A percentile compares a stretch with the other conserved stretches of the same genome.
Conservation (phyloP, 2,797 vertebrate genomes). For the Miichthys miiuy region DNA sequence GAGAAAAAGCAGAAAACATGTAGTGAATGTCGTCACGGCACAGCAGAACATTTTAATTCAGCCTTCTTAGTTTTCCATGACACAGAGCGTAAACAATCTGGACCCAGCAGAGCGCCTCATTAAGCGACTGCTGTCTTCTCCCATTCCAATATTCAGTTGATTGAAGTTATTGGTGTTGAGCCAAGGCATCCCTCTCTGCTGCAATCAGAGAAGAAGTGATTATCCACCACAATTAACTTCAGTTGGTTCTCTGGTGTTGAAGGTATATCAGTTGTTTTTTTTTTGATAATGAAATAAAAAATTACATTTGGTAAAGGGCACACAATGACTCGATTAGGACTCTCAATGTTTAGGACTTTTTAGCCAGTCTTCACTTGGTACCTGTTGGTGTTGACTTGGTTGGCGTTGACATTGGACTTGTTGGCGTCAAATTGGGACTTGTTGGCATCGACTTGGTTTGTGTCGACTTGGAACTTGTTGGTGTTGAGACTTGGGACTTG, state of each 20-base stretch:
- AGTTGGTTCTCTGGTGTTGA: not conserved
- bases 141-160: slow-evolving; percentile 23
- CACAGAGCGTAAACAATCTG: slow-evolving; percentile 59
- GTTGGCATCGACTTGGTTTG: not conserved
- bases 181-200: not conserved
- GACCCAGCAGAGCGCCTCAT: slow-evolving; percentile 55
- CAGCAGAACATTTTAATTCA: slow-evolving; percentile 46
- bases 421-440: not conserved
- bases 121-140: slow-evolving; percentile 50
- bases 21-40: slow-evolving; percentile 17
- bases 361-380: not conserved
- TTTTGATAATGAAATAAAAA: not conserved
- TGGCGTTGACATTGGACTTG: too few species aligned
- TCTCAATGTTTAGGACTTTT: not conserved
- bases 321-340: not conserved
- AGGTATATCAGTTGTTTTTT: not conserved
- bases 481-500: not conserved
- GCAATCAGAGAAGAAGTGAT: slow-evolving; percentile 5
- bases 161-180: slow-evolving; percentile 32
- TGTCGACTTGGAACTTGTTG: too few species aligned
- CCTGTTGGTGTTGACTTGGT: not conserved
- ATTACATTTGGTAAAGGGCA: not conserved
- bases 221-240: slow-evolving; percentile 10
- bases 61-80: slow-evolving; percentile 62
- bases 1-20: slow-evolving; percentile 27